Percentiles rank a stretch among this genome's conserved stretches.
Conservation (phyloP, 64 coral and sea anemone species). For the Montipora cactus region DNA sequence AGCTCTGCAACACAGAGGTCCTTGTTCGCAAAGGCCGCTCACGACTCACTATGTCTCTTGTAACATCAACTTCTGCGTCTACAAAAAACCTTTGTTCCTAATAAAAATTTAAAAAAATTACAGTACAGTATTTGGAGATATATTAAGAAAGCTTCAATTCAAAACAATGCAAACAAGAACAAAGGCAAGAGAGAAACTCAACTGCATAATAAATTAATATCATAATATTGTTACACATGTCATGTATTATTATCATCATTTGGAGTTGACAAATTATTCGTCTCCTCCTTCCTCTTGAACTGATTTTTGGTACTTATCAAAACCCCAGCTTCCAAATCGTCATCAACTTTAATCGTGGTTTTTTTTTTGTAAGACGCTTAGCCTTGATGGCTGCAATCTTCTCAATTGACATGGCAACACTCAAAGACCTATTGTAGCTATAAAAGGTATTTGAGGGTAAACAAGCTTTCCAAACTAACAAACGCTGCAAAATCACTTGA, state of each 20-base stretch:
- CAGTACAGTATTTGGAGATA: not conserved
- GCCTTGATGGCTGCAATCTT: constrained; percentile 99
- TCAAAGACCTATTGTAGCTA: constrained; percentile 97
- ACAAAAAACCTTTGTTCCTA: constrained; percentile 98
- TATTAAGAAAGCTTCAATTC: not conserved
- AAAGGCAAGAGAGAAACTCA: not conserved
- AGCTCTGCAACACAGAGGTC: constrained; percentile 91
- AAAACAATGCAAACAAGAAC: not conserved
- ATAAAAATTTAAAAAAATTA: not conserved
- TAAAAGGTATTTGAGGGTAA: not conserved
- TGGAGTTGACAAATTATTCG: not conserved
- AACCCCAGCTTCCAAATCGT: constrained; percentile 92
- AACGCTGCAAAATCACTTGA: no score
- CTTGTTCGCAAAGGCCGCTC: constrained; percentile 90
- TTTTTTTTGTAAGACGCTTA: constrained; percentile 98
- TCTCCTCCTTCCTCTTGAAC: not conserved
- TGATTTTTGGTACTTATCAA: constrained; percentile 70
- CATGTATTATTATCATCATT: no score
- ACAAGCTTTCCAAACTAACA: not conserved
- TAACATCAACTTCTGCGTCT: constrained; percentile 99
- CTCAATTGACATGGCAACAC: constrained; percentile 98
- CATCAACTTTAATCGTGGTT: constrained; percentile 94
- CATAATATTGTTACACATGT: no score
- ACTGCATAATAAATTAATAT: not conserved
- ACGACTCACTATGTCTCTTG: constrained; percentile 96